Evolutionary conservation across 23 tunicate genomes (phyloP).

Genomic region (Halocynthia aurantium): DNA sequence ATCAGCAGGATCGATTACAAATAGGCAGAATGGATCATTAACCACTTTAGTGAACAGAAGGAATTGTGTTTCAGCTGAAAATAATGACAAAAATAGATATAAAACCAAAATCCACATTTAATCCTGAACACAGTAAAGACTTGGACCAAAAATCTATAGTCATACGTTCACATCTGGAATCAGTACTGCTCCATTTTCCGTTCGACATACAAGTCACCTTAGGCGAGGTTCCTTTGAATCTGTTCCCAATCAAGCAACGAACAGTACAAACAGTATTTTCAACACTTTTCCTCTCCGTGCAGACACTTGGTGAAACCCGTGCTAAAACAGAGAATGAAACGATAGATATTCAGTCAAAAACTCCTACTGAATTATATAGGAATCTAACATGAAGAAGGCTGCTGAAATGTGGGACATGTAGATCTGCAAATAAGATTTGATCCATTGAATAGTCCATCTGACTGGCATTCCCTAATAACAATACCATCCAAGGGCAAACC

Average conservation of each 20-base stretch:
- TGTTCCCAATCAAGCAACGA: background rate
- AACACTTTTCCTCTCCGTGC: no score
- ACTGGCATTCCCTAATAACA: constrained; percentile 30
- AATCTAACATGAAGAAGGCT: no score
- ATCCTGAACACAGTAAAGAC: no score
- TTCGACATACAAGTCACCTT: constrained; percentile 37
- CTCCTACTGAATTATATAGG: no score
- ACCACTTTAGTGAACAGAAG: constrained; percentile 6
- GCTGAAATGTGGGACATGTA: constrained; percentile 23
- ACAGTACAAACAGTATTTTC: background rate
- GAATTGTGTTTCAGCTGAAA: background rate
- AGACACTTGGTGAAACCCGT: no score
- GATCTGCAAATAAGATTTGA: constrained; percentile 33
- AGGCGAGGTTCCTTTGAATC: background rate
- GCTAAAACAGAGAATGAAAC: no score
- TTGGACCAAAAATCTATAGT: no score
- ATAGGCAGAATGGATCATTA: no score
- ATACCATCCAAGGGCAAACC: constrained; percentile 13
- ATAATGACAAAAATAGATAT: background rate
- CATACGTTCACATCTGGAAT: constrained; percentile 37
- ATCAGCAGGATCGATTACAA: no score
- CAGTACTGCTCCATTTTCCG: constrained; percentile 51
- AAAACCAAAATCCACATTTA: no score
- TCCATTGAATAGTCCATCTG: constrained; percentile 46
- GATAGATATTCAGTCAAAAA: no score